Percentiles rank a stretch among this genome's conserved stretches.
phyloP scores from a whole-genome alignment of 2,888 invertebrate genomes.

The Cancer borealis region DNA sequence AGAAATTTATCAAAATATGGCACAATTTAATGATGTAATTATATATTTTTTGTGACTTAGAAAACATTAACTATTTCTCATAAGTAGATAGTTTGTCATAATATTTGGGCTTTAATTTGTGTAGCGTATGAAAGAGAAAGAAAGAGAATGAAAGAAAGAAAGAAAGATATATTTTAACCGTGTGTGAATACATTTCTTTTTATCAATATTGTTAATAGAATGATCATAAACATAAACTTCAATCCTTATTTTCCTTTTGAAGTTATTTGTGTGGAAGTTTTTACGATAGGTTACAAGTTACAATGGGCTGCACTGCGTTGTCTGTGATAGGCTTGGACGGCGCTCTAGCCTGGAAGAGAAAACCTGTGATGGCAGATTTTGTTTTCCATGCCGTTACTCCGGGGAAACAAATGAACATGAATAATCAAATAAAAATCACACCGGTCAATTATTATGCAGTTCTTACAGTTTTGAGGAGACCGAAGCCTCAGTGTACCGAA shows the following conservation, averaged over 20 bases:
- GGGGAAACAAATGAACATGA: not conserved
- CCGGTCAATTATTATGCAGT: not conserved
- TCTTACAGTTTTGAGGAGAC: not conserved
- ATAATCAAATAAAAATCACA: not conserved
- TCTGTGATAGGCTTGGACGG: conserved; percentile 33
- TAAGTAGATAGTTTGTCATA: not conserved
- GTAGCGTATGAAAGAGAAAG: not conserved
- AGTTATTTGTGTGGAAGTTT: not conserved
- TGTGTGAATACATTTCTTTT: not conserved
- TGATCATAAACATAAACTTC: not conserved
- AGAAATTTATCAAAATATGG: not conserved
- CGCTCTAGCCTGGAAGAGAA: conserved; percentile 32
- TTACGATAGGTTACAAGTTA: not conserved
- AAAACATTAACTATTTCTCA: not conserved
- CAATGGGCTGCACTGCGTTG: conserved; percentile 5
- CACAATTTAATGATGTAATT: not conserved
- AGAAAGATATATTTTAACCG: not conserved
- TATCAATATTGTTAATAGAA: not conserved
- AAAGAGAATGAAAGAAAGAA: not conserved
- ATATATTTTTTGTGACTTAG: not conserved
- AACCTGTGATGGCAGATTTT: conserved; percentile 28
- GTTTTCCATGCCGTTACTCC: not conserved
- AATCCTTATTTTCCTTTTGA: not conserved
- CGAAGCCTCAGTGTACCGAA: not conserved
- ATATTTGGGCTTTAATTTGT: conserved; percentile 18